These are phyloP conservation scores for Drosophila engyochracea DNA, from an alignment of 2,888 invertebrate species.

Conservation along the genomic window DNA sequence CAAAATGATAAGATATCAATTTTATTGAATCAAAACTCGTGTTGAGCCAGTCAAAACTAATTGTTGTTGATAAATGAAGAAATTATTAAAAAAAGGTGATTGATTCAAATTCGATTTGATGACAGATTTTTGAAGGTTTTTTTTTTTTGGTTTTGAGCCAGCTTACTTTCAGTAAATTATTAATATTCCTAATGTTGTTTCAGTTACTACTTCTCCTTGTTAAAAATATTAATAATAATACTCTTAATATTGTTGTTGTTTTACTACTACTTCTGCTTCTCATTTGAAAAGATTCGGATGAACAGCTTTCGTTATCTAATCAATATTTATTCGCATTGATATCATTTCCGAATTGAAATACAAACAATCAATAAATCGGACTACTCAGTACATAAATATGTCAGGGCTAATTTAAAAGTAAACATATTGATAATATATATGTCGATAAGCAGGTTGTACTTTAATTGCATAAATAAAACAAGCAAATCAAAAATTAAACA, in stretches of 20 bases:
- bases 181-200: not conserved
- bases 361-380: not conserved
- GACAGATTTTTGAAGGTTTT: not conserved
- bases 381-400: not conserved
- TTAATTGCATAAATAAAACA: not conserved
- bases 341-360: not conserved
- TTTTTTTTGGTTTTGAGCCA: not conserved
- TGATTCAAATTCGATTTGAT: not conserved
- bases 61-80: not conserved
- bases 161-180: not conserved
- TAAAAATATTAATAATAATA: not conserved
- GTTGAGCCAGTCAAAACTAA: not conserved
- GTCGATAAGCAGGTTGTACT: not conserved
- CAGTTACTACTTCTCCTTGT: not conserved
- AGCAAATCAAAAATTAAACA: not conserved
- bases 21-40: slow-evolving; percentile 12
- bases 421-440: not conserved
- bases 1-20: slow-evolving; percentile 30
- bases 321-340: not conserved
- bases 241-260: not conserved
- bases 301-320: not conserved
- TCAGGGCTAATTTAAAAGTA: not conserved
- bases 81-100: not conserved
- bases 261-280: no score
- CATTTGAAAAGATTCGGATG: not conserved